Percentiles rank a stretch among this genome's conserved stretches.
Conservation (phyloP, 2,113 vertebrate genomes). For the Ptilorrhoa leucosticta region DNA sequence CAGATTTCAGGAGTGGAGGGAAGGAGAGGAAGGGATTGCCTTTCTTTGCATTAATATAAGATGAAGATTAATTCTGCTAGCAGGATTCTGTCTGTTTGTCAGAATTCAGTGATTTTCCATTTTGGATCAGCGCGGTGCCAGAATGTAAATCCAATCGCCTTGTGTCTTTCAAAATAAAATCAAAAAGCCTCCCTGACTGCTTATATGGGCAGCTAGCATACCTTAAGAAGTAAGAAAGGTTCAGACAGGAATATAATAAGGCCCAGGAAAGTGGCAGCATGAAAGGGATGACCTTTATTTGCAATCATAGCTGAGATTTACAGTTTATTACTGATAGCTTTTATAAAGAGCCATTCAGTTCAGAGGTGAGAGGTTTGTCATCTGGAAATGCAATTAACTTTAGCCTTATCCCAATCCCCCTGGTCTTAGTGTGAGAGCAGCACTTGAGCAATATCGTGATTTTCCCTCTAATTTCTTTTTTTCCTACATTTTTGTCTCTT, state of each 20-base stretch:
- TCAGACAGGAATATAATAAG: constrained; percentile 77
- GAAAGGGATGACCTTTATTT: constrained; percentile 87
- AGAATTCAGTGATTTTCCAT: constrained; percentile 33
- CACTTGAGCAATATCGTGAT: constrained; percentile 71
- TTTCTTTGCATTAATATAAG: constrained; percentile 34
- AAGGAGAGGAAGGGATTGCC: not conserved
- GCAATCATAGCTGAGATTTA: constrained; percentile 89
- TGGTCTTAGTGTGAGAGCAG: constrained; percentile 78
- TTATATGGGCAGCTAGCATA: constrained; percentile 71
- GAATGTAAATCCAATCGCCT: constrained; percentile 67
- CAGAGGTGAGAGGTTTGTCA: constrained; percentile 89
- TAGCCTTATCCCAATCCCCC: constrained; percentile 84
- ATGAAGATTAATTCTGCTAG: constrained; percentile 40
- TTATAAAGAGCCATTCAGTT: constrained; percentile 90
- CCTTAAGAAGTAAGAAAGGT: constrained; percentile 74
- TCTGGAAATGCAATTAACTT: constrained; percentile 91
- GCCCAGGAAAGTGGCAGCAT: constrained; percentile 76
- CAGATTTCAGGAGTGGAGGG: not conserved
- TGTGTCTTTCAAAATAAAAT: constrained; percentile 65
- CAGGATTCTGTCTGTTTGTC: not conserved
- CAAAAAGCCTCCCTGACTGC: constrained; percentile 55
- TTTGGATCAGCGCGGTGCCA: constrained; percentile 18
- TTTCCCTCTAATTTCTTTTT: constrained; percentile 74
- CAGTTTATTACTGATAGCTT: constrained; percentile 91
- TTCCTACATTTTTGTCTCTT: constrained; percentile 66